Conservation (phyloP, 2,797 vertebrate species). For the Hipposideros larvatus region DNA sequence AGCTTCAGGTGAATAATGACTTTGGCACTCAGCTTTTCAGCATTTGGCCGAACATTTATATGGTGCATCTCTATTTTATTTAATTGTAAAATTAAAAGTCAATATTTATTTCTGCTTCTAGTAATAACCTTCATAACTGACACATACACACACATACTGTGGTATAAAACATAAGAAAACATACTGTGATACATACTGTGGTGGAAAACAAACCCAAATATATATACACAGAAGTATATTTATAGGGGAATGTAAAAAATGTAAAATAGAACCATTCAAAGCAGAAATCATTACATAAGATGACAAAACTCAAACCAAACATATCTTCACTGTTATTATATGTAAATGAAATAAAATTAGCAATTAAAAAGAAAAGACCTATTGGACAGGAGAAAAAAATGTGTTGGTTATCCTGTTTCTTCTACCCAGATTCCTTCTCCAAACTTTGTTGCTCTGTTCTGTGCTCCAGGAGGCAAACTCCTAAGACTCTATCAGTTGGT, state of each 20-base stretch:
- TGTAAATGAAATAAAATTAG: conserved; percentile 39
- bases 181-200: background rate
- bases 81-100: background rate
- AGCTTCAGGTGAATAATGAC: background rate
- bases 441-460: background rate
- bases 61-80: background rate
- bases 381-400: background rate
- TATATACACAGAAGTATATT: background rate
- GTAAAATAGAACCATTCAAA: background rate
- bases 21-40: background rate
- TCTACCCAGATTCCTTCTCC: background rate
- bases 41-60: background rate
- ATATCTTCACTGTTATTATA: background rate
- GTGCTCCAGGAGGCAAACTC: background rate
- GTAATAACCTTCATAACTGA: background rate
- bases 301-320: conserved; percentile 22
- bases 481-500: background rate
- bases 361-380: background rate
- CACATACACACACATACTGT: background rate
- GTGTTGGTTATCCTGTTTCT: background rate
- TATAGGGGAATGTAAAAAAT: background rate
- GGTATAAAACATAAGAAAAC: background rate
- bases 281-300: background rate
- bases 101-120: background rate
- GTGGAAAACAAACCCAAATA: background rate